phyloP scores from a whole-genome alignment of 2,113 vertebrate species.

The Oreotrochilus melanogaster region DNA sequence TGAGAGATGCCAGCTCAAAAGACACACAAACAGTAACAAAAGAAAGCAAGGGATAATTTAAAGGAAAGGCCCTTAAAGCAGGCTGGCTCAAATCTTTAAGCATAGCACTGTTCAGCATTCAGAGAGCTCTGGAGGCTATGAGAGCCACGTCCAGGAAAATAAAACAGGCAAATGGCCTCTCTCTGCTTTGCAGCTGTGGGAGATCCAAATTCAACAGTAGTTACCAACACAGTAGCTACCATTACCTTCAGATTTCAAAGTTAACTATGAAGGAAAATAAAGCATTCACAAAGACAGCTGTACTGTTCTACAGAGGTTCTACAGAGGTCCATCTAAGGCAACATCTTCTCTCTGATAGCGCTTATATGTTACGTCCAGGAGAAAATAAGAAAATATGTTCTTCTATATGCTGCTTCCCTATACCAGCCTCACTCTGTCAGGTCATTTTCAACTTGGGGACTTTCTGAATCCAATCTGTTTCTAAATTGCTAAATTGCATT shows the following conservation, averaged over 20 bases:
- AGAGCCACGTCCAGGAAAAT: neutral
- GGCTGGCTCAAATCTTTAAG: neutral
- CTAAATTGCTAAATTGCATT: neutral
- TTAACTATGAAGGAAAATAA: neutral
- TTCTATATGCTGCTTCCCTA: neutral
- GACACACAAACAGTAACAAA: neutral
- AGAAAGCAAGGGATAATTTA: neutral
- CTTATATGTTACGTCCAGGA: neutral
- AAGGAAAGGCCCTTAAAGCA: neutral
- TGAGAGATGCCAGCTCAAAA: neutral
- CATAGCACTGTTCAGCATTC: neutral
- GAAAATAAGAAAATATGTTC: neutral
- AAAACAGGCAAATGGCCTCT: neutral
- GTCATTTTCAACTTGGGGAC: neutral
- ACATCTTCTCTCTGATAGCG: neutral
- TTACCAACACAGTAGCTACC: neutral
- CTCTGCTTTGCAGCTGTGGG: neutral
- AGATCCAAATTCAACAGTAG: neutral
- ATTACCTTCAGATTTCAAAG: neutral
- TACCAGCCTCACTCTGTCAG: neutral
- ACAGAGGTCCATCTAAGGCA: neutral
- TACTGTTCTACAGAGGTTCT: neutral
- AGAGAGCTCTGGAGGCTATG: neutral
- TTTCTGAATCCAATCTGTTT: neutral
- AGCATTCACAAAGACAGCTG: neutral